These are phyloP conservation scores for Scomberomorus guttatus DNA, from an alignment of 2,797 vertebrate species.

Conservation along the genomic window DNA sequence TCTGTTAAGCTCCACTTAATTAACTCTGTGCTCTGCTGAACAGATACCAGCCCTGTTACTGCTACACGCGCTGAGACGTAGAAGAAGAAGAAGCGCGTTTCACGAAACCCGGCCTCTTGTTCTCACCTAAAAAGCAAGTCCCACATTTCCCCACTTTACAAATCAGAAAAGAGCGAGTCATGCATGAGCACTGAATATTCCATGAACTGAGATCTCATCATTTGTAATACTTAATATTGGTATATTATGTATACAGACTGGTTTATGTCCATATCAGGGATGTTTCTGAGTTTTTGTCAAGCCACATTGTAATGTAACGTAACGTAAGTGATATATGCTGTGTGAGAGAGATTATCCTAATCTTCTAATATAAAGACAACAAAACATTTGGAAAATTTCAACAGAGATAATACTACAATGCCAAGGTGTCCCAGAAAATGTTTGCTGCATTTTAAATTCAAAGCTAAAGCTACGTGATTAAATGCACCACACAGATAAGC, in stretches of 20 bases:
- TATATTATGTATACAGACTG: not conserved
- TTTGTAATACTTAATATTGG: not conserved
- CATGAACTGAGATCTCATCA: not conserved
- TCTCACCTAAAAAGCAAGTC: slow-evolving; percentile 7
- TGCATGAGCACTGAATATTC: not conserved
- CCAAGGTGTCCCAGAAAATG: not conserved
- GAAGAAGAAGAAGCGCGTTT: not conserved
- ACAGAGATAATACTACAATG: slow-evolving; percentile 14
- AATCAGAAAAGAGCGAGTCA: not conserved
- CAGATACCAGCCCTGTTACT: slow-evolving; percentile 10
- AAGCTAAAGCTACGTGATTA: not conserved
- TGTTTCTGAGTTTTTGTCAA: not conserved
- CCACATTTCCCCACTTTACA: not conserved
- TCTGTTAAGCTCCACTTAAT: slow-evolving; percentile 37
- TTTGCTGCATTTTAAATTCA: slow-evolving; percentile 24
- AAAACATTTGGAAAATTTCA: slow-evolving; percentile 10
- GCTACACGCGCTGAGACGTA: not conserved
- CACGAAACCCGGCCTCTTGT: not conserved
- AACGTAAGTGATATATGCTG: slow-evolving; percentile 6
- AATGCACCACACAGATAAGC: not conserved
- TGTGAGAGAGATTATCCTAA: slow-evolving; percentile 53
- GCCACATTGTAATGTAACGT: not conserved
- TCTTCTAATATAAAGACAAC: slow-evolving; percentile 30
- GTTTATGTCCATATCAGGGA: not conserved
- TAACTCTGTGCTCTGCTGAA: slow-evolving; percentile 28